Base-by-base conservation (phyloP, 2,113 vertebrate genomes). In the Alectura lathami region DNA sequence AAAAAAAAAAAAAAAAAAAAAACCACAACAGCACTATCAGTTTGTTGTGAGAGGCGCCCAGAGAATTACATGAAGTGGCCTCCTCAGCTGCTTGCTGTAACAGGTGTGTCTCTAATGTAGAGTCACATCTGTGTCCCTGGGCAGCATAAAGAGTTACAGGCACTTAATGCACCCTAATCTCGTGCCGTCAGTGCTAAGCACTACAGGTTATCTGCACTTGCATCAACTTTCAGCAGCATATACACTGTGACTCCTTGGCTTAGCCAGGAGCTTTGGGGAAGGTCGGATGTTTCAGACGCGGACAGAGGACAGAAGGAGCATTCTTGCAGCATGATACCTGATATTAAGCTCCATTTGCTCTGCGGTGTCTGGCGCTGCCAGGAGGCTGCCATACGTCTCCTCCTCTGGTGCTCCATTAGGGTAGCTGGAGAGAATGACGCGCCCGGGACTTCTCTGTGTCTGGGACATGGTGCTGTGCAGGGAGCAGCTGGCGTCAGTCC, bases 391-490 rank as follows among this genome's bases (percentile, higher is more conserved):
- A 68, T 93, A 89, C 51, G 36, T 66, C 73, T 94, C 93, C 22
- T 93, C 94, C 84, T 92, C 86, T 82, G 77, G 64, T 45, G 69
- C 76, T 84, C 87, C 94, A 34, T 56, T 81, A 40, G 90, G 36
- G 48, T 95, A 95, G 91, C 85, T 83, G 76, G 96, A 95, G 48
- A 93, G 48, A 47, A 96, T 48, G 36, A 95, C 86, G 30, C 69
- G 86, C 51, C 94, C 47, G 34, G 88, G 69, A 81, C 72, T 30
- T 48, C 94, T 86, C 48, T 96, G 85, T 2, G 20, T 75, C 30
- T 92, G 96, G 34, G 97, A 96, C 98, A 98, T 98, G 89, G 94
- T 92, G 57, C 47, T 88, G 93, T 97, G 91, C 67, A 95, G 75
- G 5, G 17, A 76, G 85, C 53, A 32, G 54, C 2, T 6, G 78